phyloP scores from a whole-genome alignment of 2,113 vertebrate genomes.

The Neofelis nebulosa region DNA sequence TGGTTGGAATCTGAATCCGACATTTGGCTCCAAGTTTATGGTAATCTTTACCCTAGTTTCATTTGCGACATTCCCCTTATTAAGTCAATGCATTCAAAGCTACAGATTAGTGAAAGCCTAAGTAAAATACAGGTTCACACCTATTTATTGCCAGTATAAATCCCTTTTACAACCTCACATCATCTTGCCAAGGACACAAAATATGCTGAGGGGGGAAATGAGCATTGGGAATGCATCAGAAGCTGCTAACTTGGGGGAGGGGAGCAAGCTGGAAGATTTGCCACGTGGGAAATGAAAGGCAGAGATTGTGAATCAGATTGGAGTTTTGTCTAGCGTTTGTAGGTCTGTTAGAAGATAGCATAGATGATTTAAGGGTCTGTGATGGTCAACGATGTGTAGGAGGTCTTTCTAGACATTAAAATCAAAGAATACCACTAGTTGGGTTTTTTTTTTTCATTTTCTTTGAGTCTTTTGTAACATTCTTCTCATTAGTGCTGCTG shows the following conservation, averaged over 20 bases:
- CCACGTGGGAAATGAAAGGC: neutral
- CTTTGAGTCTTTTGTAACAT: neutral
- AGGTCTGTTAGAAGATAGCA: neutral
- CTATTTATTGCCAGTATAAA: neutral
- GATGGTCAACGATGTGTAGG: neutral
- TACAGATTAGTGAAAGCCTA: neutral
- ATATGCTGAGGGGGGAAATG: neutral
- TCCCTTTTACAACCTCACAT: neutral
- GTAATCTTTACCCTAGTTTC: neutral
- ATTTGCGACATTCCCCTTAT: fast-evolving
- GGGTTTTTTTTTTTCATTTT: neutral
- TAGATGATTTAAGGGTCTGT: neutral
- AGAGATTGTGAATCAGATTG: neutral
- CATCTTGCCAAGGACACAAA: neutral
- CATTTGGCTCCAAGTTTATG: neutral
- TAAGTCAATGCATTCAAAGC: neutral
- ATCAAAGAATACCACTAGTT: neutral
- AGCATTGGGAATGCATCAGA: neutral
- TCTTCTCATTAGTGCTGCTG: neutral
- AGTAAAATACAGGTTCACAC: neutral
- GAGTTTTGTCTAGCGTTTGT: neutral
- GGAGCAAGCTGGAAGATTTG: fast-evolving
- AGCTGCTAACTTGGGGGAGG: neutral
- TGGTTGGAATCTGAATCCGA: neutral
- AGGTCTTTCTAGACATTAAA: neutral